Conservation (phyloP, 2,888 invertebrate genomes). For the Nematopogon swammerdamellus region DNA sequence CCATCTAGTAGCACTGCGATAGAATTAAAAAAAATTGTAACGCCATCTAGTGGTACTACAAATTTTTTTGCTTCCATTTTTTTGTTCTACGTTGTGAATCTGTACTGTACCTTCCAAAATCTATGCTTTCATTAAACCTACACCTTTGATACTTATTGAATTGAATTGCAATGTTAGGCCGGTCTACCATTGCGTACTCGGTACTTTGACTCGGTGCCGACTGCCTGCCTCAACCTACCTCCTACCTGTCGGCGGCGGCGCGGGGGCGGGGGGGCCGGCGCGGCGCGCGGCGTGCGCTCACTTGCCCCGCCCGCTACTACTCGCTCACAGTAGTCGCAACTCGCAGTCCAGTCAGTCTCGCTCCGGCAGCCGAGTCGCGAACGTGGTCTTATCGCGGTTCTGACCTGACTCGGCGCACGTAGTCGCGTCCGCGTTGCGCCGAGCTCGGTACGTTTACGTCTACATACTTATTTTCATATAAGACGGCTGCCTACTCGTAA, state of each 20-base stretch:
- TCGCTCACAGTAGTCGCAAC: constrained; percentile 3
- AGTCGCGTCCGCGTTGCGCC: constrained; percentile 7
- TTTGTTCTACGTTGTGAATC: too few relatives aligned
- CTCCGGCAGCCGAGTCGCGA: constrained; percentile 5
- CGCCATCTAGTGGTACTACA: too few relatives aligned
- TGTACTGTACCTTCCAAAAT: too few relatives aligned
- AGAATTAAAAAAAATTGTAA: too few relatives aligned
- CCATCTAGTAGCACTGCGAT: too few relatives aligned
- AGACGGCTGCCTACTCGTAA: too few relatives aligned
- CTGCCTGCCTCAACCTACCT: too few relatives aligned
- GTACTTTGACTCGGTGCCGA: too few relatives aligned
- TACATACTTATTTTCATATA: not conserved
- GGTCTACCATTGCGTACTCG: constrained; percentile 1
- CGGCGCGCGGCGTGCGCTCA: constrained; percentile 5
- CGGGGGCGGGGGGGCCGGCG: constrained; percentile 10
- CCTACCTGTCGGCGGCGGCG: constrained; percentile 3
- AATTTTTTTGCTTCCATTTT: too few relatives aligned
- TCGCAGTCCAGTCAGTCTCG: constrained; percentile 8
- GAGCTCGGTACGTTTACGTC: constrained; percentile 7
- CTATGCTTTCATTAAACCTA: too few relatives aligned
- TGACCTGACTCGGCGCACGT: constrained; percentile 1
- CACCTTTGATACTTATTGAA: not conserved
- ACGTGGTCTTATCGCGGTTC: constrained; percentile 6
- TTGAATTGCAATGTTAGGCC: not conserved
- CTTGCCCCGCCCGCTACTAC: not conserved